phyloP scores from a whole-genome alignment of 2,113 vertebrate species.

The Grammomys dolichurus region DNA sequence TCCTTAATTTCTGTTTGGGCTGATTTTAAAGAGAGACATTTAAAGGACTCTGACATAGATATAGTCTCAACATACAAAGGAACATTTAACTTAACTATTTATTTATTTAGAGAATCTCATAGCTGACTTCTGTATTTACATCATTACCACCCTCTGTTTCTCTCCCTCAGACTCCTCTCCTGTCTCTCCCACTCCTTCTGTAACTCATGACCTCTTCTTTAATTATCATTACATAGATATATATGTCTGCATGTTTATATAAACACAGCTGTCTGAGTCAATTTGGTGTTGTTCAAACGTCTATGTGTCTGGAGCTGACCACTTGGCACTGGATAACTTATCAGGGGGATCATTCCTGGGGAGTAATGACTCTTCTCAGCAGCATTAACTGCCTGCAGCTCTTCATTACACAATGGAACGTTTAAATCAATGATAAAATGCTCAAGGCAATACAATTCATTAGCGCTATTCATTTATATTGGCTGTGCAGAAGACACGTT shows the following conservation, averaged over 20 bases:
- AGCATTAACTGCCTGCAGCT: background rate
- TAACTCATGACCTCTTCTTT: background rate
- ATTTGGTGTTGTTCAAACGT: too few species aligned
- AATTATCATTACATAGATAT: background rate
- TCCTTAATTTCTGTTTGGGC: background rate
- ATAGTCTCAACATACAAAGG: conserved; percentile 21
- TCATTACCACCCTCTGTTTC: background rate
- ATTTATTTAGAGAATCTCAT: background rate
- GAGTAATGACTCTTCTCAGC: background rate
- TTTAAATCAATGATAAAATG: background rate
- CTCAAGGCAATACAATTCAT: conserved; percentile 47
- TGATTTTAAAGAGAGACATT: background rate
- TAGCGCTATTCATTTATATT: background rate
- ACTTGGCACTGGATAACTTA: background rate
- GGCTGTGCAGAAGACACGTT: background rate
- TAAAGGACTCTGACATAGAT: background rate
- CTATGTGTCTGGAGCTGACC: background rate
- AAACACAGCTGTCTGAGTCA: too few species aligned
- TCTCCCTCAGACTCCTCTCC: background rate
- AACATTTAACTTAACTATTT: background rate
- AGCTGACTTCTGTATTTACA: background rate
- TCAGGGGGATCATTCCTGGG: background rate
- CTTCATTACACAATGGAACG: background rate
- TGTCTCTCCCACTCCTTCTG: background rate
- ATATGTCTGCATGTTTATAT: background rate